Evolutionary conservation across 2,888 invertebrate genomes (phyloP).

Genomic region (Agriopis leucophaearia): DNA sequence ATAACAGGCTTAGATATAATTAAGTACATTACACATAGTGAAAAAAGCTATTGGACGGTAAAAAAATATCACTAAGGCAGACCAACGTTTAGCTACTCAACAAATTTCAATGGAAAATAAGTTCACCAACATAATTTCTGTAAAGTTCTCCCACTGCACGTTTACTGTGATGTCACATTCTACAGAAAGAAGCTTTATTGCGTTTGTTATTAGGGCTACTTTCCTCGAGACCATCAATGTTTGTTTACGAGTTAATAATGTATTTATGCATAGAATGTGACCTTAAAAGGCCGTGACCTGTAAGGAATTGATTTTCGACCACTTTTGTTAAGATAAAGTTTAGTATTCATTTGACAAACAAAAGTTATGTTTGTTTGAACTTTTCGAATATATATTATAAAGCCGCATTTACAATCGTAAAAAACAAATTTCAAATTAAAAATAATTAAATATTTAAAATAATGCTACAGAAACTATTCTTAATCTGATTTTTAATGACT

Average conservation of each 20-base stretch:
- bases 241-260: slow-evolving; percentile 54
- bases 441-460: too few relatives aligned
- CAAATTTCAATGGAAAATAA: too few relatives aligned
- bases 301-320: slow-evolving; percentile 70
- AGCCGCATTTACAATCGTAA: too few relatives aligned
- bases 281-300: slow-evolving; percentile 65
- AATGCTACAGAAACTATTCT: too few relatives aligned
- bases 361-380: slow-evolving; percentile 32
- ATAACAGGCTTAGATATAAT: too few relatives aligned
- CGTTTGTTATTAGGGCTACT: slow-evolving; percentile 48
- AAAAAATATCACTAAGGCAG: too few relatives aligned
- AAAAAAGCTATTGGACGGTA: neutral
- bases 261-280: slow-evolving; percentile 75
- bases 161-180: slow-evolving; percentile 12
- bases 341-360: slow-evolving; percentile 60
- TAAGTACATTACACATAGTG: too few relatives aligned
- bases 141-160: slow-evolving; percentile 6
- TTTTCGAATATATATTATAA: neutral
- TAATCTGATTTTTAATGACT: too few relatives aligned
- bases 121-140: neutral
- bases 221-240: slow-evolving; percentile 27
- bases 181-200: slow-evolving; percentile 52
- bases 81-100: too few relatives aligned
- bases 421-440: too few relatives aligned
- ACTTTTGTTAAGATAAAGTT: slow-evolving; percentile 40